Evolutionary conservation across 2,797 vertebrate species (phyloP).

Genomic region (Crenuchus spilurus): DNA sequence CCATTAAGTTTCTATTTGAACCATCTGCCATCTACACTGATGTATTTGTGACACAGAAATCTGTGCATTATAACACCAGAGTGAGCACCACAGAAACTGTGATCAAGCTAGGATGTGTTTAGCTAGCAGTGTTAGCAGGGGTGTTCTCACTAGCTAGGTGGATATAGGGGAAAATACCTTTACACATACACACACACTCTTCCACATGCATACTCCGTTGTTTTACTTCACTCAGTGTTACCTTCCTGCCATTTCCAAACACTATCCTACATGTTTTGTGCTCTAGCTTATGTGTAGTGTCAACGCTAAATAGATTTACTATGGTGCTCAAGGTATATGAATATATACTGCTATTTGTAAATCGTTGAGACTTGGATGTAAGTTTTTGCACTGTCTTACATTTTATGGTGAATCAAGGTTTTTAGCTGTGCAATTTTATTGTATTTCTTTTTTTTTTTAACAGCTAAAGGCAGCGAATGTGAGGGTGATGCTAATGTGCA

Average conservation of each 20-base stretch:
- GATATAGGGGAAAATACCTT: neutral
- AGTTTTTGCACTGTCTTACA: conserved; percentile 73
- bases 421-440: conserved; percentile 66
- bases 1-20: neutral
- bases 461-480: conserved; percentile 59
- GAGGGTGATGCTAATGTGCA: conserved; percentile 63
- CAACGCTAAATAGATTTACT: conserved; percentile 77
- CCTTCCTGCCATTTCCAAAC: conserved; percentile 54
- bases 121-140: neutral
- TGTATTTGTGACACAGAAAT: too few relatives aligned
- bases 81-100: neutral
- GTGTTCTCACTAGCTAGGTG: neutral
- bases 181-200: too few relatives aligned
- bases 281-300: conserved; percentile 76
- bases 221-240: conserved; percentile 28
- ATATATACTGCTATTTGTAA: conserved; percentile 80
- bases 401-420: conserved; percentile 74
- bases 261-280: conserved; percentile 61
- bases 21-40: too few relatives aligned
- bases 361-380: conserved; percentile 79
- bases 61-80: neutral
- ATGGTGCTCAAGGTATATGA: conserved; percentile 83
- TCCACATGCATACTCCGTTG: neutral
- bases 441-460: conserved; percentile 56
- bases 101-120: neutral